Conservation (phyloP, 2,113 vertebrate genomes). For the Thamnaconus septentrionalis region DNA sequence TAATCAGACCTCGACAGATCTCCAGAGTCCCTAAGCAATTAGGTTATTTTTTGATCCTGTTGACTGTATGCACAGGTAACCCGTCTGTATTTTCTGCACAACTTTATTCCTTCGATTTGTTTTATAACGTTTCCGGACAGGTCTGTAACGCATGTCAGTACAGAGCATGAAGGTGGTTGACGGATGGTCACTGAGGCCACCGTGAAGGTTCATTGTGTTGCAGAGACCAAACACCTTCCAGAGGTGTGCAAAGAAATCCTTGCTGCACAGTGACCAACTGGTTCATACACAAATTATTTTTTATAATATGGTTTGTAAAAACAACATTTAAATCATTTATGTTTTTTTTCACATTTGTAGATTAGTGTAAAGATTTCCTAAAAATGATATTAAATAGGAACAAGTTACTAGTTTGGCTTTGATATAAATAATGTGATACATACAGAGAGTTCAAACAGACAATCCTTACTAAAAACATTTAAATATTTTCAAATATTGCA, state of each 20-base stretch:
- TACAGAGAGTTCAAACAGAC: conserved; percentile 55
- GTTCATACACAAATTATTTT: conserved; percentile 19
- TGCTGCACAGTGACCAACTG: conserved; percentile 20
- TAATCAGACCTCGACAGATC: conserved; percentile 17
- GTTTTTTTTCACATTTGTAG: conserved; percentile 53
- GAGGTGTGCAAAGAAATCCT: conserved; percentile 5
- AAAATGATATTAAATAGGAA: conserved; percentile 60
- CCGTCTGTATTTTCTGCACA: conserved; percentile 8
- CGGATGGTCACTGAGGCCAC: conserved; percentile 13
- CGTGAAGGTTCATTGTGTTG: conserved; percentile 15
- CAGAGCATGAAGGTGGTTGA: conserved; percentile 19
- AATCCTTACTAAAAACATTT: conserved; percentile 61
- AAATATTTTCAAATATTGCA: conserved; percentile 67
- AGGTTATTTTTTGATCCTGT: conserved; percentile 23
- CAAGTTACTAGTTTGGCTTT: conserved; percentile 58
- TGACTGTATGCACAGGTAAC: conserved; percentile 3
- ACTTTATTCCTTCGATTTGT: conserved; percentile 1
- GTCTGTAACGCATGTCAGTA: conserved; percentile 17
- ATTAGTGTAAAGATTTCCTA: conserved; percentile 51
- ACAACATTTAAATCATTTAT: conserved; percentile 53
- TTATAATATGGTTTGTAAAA: conserved; percentile 57
- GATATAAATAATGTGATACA: conserved; percentile 63
- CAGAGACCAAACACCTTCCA: conserved; percentile 18
- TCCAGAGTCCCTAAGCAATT: conserved; percentile 20
- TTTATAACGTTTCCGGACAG: conserved; percentile 16